Conservation (phyloP, 2,113 vertebrate species). For the Phocoena phocoena region DNA sequence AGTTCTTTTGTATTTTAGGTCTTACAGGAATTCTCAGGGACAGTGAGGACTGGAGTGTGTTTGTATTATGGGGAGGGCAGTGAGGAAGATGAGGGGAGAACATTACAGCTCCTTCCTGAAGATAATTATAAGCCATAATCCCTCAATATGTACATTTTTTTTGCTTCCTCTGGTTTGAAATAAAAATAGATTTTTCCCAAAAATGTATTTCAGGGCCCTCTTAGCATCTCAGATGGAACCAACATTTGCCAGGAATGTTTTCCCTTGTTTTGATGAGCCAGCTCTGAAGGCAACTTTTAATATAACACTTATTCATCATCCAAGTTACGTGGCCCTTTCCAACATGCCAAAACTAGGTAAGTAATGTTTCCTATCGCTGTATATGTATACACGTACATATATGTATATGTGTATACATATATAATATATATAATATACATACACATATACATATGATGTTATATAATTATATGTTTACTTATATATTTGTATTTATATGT, state of each 20-base stretch:
- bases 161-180: not conserved
- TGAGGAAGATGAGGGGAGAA: not conserved
- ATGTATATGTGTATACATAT: not conserved
- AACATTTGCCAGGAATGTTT: constrained; percentile 84
- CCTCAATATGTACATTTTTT: not conserved
- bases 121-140: constrained; percentile 4
- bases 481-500: not conserved
- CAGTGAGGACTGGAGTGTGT: not conserved
- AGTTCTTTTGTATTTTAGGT: constrained; percentile 28
- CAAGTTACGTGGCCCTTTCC: constrained; percentile 86
- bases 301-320: constrained; percentile 86
- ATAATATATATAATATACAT: not conserved
- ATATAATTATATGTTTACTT: not conserved
- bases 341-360: constrained; percentile 88
- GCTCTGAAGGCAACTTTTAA: constrained; percentile 88
- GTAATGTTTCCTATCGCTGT: constrained; percentile 53
- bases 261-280: constrained; percentile 90
- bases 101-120: not conserved
- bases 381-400: not conserved
- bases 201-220: constrained; percentile 81
- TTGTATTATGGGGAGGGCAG: not conserved
- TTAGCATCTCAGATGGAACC: constrained; percentile 87
- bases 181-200: not conserved
- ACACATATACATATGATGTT: not conserved
- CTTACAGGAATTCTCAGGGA: not conserved